These are phyloP conservation scores for Gymnogyps californianus DNA, from an alignment of 2,113 vertebrate species.

Conservation along the genomic window DNA sequence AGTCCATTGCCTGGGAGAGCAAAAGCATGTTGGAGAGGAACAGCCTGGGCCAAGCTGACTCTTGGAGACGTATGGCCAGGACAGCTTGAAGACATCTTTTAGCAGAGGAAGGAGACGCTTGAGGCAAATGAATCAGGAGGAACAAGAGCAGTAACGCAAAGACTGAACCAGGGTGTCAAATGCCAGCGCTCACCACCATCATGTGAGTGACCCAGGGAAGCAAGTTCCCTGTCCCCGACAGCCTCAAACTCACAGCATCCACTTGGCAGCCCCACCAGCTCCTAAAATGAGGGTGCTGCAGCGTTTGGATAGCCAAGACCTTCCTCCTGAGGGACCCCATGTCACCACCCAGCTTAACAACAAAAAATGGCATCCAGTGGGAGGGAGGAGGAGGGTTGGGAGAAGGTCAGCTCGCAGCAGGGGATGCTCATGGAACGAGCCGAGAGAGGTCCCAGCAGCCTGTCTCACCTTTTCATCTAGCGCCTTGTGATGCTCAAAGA, in stretches of 20 bases:
- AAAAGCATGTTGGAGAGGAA: not conserved
- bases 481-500: slow-evolving; percentile 97
- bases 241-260: not conserved
- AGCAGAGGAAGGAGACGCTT: not conserved
- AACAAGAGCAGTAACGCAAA: not conserved
- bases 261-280: not conserved
- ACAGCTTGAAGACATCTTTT: not conserved
- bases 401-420: not conserved
- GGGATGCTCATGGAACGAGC: not conserved
- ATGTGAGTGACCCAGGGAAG: accelerated
- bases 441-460: not conserved
- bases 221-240: accelerated
- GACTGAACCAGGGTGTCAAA: not conserved
- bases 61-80: not conserved
- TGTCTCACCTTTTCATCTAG: slow-evolving; percentile 92
- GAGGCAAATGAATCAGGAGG: not conserved
- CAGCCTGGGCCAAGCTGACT: not conserved
- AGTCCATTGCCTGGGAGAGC: not conserved
- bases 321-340: not conserved
- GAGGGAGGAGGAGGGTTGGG: not conserved
- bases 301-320: not conserved
- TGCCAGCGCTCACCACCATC: not conserved
- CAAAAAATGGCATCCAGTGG: not conserved
- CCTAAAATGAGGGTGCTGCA: not conserved
- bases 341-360: not conserved